A percentile compares a stretch with the other conserved stretches of the same genome.
phyloP scores from a whole-genome alignment of 1,140 invertebrate genomes.

The Macrosteles quadrilineatus region DNA sequence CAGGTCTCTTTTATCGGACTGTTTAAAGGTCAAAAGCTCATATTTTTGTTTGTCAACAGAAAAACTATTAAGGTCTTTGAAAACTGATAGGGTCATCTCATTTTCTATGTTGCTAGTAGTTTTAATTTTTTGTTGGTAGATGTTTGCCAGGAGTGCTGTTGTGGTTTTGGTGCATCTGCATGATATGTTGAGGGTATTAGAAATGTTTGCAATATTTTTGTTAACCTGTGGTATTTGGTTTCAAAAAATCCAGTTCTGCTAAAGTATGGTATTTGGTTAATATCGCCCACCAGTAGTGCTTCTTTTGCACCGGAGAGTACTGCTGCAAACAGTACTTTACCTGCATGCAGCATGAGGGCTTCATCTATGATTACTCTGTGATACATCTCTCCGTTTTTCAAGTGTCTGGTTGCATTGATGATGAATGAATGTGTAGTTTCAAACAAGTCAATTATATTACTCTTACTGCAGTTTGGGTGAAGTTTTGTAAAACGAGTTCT shows the following conservation, averaged over 20 bases:
- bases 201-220: neutral
- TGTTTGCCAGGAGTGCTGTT: neutral
- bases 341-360: neutral
- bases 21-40: neutral
- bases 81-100: neutral
- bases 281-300: slow-evolving; percentile 2
- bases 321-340: neutral
- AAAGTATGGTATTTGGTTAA: slow-evolving; percentile 7
- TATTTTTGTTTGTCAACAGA: neutral
- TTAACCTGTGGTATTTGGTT: neutral
- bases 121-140: neutral
- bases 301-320: neutral
- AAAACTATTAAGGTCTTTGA: neutral
- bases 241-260: neutral
- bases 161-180: neutral
- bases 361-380: neutral
- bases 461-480: neutral
- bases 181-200: neutral
- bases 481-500: neutral
- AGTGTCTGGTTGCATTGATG: neutral
- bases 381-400: neutral
- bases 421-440: neutral
- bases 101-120: neutral
- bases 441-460: neutral
- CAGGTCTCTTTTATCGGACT: neutral